Conservation (phyloP, 2,797 vertebrate species). For the Sebastes aleutianus region DNA sequence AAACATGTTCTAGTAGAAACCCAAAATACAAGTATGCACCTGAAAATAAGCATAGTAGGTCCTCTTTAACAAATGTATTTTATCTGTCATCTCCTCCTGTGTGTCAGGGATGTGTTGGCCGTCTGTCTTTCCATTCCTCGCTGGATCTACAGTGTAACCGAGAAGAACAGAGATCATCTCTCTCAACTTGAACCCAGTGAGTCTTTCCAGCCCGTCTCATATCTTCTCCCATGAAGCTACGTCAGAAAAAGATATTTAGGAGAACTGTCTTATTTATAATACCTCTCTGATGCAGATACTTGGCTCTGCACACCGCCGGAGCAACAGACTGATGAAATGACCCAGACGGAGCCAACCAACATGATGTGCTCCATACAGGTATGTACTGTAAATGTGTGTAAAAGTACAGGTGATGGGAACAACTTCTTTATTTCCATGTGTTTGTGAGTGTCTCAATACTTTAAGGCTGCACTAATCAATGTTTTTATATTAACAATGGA, state of each 20-base stretch:
- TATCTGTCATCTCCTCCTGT: neutral
- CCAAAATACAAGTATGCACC: too few species aligned
- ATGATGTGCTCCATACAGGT: conserved; percentile 85
- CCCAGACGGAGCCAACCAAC: conserved; percentile 35
- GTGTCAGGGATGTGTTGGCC: conserved; percentile 71
- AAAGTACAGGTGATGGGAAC: neutral
- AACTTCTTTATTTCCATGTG: neutral
- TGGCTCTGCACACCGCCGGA: conserved; percentile 71
- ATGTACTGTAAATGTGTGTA: neutral
- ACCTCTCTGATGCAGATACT: conserved; percentile 61
- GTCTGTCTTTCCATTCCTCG: conserved; percentile 68
- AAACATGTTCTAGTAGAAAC: too few species aligned
- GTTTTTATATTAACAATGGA: neutral
- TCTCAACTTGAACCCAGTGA: conserved; percentile 69
- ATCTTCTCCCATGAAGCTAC: neutral
- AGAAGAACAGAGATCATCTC: conserved; percentile 35
- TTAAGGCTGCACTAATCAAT: neutral
- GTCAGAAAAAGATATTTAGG: neutral
- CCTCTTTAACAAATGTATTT: too few species aligned
- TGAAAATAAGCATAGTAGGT: too few species aligned
- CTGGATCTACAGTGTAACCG: conserved; percentile 59
- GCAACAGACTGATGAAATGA: conserved; percentile 54
- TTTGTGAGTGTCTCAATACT: neutral
- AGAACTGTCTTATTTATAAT: neutral
- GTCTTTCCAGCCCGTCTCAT: conserved; percentile 33